A percentile compares a stretch with the other conserved stretches of the same genome.
Conservation (phyloP, 1,140 invertebrate genomes). For the Marisa cornuarietis region DNA sequence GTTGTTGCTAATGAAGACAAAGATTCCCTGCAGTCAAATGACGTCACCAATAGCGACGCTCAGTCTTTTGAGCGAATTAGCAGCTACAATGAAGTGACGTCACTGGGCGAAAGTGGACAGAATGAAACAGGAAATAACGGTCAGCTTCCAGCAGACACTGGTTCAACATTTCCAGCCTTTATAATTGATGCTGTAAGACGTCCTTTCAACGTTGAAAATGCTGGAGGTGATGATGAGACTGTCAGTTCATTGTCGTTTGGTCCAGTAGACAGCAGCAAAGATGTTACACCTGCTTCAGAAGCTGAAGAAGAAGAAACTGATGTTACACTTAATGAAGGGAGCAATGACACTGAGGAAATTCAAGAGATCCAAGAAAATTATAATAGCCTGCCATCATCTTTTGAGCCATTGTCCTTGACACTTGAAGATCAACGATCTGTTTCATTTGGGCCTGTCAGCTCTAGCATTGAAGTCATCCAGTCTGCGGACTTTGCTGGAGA, state of each 20-base stretch:
- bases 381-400: not conserved
- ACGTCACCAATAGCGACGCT: constrained; percentile 9
- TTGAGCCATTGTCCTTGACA: not conserved
- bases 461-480: constrained; percentile 1
- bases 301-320: too few species aligned
- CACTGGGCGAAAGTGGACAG: not conserved
- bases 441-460: not conserved
- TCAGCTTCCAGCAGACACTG: not conserved
- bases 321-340: too few species aligned
- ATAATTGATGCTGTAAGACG: too few species aligned
- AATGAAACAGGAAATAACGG: too few species aligned
- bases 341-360: too few species aligned
- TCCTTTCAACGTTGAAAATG: not conserved
- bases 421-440: not conserved
- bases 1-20: constrained; percentile 1
- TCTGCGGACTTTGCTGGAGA: not conserved
- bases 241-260: too few species aligned
- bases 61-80: constrained; percentile 18
- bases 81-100: constrained; percentile 4
- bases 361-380: not conserved
- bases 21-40: constrained; percentile 10
- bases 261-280: too few species aligned
- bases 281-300: too few species aligned
- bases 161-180: too few species aligned
- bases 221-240: not conserved